Base-by-base conservation (phyloP, 2,113 vertebrate genomes). In the Syngnathus scovelli region DNA sequence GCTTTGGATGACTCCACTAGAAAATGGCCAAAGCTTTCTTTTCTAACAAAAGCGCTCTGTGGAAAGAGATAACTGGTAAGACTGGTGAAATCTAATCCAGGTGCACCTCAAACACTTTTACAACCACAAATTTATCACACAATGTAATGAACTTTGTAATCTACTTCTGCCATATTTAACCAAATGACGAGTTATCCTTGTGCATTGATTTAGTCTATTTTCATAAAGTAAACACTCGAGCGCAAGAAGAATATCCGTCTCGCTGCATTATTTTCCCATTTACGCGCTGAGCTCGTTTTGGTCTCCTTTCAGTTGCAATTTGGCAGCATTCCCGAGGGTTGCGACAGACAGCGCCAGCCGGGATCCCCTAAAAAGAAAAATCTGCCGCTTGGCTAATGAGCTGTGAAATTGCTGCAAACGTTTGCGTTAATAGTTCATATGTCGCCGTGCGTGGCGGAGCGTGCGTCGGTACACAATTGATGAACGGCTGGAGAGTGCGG, bases 1-100 rank as follows among this genome's bases (percentile, higher is more conserved):
- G 78, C 78, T 68, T 62, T 64, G 78, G 36, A 75, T 74, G 81
- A 82, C 84, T 77, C 75, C 68, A 71, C 71, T 77, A 83, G 82
- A 85, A 85, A 52, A 52, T 52, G 8, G n/a, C 49, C 49, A 52
- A 52, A 52, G 49, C 49, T 8, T 16, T n/a, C 49, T 19, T 21
- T 52, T n/a, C 7, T 0, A 19, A 21, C 1, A 3, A 19, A 8
- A 7, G 49, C 19, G 0, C 6, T 19, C 19, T 52, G 49, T 21
- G 19, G 49, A 21, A n/a, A n/a, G 8, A 52, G 49, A 19, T 52
- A 52, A 52, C 49, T n/a, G 27, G 27, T 33, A 33, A 4, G 49
- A 18, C 48, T n/a, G 48, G 2, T 2, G 1, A 18, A 16, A 33
- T 16, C 15, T 15, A 15, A 15, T 18, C 46, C 46, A 48, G 46